phyloP scores from a whole-genome alignment of 1,140 invertebrate genomes.

The Zaprionus nigranus region DNA sequence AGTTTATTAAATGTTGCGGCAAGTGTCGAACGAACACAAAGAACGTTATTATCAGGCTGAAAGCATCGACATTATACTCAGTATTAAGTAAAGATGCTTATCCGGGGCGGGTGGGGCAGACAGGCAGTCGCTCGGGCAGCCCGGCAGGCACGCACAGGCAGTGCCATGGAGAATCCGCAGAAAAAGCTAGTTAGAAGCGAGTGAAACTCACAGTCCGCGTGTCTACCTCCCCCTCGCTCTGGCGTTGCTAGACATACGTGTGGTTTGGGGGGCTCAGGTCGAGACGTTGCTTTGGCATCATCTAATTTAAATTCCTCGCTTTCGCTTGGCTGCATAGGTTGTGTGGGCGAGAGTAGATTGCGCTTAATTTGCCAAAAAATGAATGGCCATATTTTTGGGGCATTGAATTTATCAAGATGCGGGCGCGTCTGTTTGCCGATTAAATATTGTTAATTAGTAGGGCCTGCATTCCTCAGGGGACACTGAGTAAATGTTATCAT shows the following conservation, averaged over 20 bases:
- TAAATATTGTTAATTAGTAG: conserved; percentile 79
- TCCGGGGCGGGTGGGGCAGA: conserved; percentile 35
- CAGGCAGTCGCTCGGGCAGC: conserved; percentile 15
- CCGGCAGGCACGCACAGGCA: conserved; percentile 10
- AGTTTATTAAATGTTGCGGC: conserved; percentile 71
- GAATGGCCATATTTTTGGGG: conserved; percentile 54
- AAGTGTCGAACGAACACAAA: conserved; percentile 49
- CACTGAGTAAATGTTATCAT: conserved; percentile 45
- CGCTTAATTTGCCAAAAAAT: conserved; percentile 68
- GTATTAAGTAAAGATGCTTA: conserved; percentile 81
- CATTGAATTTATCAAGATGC: conserved; percentile 68
- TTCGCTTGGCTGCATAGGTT: conserved; percentile 28
- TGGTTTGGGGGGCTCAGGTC: conserved; percentile 31
- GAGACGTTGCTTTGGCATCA: conserved; percentile 45
- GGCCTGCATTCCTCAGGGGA: conserved; percentile 14
- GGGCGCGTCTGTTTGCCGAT: conserved; percentile 54
- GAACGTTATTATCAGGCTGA: conserved; percentile 76
- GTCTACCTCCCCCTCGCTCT: conserved; percentile 19
- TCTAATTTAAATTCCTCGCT: conserved; percentile 74
- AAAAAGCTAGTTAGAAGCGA: conserved; percentile 18
- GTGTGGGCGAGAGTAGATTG: conserved; percentile 49
- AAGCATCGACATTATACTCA: conserved; percentile 78
- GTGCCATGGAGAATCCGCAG: not conserved
- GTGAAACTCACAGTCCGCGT: conserved; percentile 24
- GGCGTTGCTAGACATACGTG: conserved; percentile 56